These are phyloP conservation scores for Colius striatus DNA, from an alignment of 2,113 vertebrate species.

Conservation along the genomic window DNA sequence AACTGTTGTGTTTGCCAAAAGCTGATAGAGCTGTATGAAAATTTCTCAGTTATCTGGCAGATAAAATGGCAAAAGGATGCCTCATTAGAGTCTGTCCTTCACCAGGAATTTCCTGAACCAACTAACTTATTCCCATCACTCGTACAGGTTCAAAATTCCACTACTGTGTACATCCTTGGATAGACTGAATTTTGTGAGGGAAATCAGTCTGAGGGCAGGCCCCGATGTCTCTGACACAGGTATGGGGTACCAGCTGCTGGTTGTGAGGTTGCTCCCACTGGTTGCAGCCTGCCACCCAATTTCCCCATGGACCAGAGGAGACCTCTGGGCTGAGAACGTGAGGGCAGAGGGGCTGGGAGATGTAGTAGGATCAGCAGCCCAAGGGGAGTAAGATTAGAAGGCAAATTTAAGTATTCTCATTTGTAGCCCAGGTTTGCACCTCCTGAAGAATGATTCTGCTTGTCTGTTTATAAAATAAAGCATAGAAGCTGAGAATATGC, in stretches of 20 bases:
- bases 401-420: not conserved
- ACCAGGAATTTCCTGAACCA: not conserved
- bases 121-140: not conserved
- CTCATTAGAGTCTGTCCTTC: not conserved
- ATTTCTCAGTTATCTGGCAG: not conserved
- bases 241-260: not conserved
- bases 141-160: not conserved
- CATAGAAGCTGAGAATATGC: not conserved
- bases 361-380: not conserved
- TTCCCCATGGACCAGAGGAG: not conserved
- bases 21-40: not conserved
- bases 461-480: not conserved
- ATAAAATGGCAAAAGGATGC: not conserved
- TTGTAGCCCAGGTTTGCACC: not conserved
- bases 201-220: not conserved
- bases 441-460: not conserved
- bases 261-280: accelerated
- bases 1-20: not conserved
- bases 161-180: accelerated
- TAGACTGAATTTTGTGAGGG: not conserved
- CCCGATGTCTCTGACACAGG: accelerated
- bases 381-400: not conserved
- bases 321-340: not conserved
- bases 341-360: not conserved
- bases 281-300: accelerated